Base-by-base conservation (phyloP, 2,888 invertebrate species). In the Plusia festucae region DNA sequence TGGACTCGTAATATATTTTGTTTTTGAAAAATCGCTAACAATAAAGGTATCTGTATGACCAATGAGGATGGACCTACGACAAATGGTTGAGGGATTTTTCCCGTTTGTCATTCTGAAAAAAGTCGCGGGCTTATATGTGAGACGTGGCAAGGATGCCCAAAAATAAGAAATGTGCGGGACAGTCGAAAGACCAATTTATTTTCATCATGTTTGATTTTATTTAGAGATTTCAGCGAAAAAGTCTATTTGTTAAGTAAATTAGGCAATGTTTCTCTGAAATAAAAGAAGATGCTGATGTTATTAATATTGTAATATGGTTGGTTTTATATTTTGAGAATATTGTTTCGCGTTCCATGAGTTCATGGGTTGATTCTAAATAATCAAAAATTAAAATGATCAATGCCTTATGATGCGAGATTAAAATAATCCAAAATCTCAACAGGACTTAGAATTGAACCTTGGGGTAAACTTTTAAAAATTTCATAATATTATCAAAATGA, bases 21-120 rank as follows among this genome's bases (percentile, higher is more conserved):
- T 89, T 91, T 40, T 90, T 91, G 90, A 91, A 87, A 89, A 90
- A 90, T 91, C 73, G 86, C 87, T 76, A 81, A 90, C 90, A 89
- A 90, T 92, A 88, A 90, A 89, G 85, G 88, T 88, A 89, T 86
- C 85, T 83, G 82, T 80, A 84, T 79, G 80, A 70, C 74, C 79
- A 70, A 76, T 73, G 83, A 68, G 78, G 78, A 77, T 76, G 82
- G 83, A 84, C 83, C 65, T 32, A 59, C 82, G 87, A 89, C 89
- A 87, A 90, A 90, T 89, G 84, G 81, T 66, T 64, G 84, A 85
- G 84, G 84, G 89, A 88, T 85, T 85, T 84, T 75, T 51, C 57
- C 72, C 86, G 86, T 91, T 91, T 91, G 86, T 91, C 91, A 91
- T 90, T 88, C 82, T 80, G 76, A 81, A 83, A 85, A 88, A 71